Evolutionary conservation across 2,113 vertebrate genomes (phyloP), one percentile per base, ranked within the genome.

Genomic region (Pycnonotus jocosus): DNA sequence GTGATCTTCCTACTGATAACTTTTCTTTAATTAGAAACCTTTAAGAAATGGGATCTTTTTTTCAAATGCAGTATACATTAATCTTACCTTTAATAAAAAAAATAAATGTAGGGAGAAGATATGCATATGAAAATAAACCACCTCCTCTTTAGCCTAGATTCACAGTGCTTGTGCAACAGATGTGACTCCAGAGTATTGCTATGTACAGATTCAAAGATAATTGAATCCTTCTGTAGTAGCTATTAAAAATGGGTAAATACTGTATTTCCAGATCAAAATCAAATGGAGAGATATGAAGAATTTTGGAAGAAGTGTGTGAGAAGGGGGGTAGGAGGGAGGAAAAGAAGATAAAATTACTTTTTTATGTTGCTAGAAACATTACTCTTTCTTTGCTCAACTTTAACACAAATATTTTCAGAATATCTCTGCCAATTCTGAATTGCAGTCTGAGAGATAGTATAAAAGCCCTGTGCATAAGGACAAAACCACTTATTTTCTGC

Each of bases 201-300:
- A 15, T 66, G 54, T 62, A 73, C 66, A 73, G 50, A 92, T 81
- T 62, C 54, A 58, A 70, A 88, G 66, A 77, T 95, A 95, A 95
- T 95, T 94, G 76, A 95, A 95, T 95, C 87, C 90, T 58, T 85
- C 94, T 94, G 92, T 57, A 68, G 62, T 50, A 80, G 50, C 72
- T 96, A 62, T 90, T 94, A 88, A 82, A 87, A 94, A 62, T 76
- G 40, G 25, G 47, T 82, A 91, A 90, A 82, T 80, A 74, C 35
- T 90, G 8, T 80, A 83, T 86, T 90, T 88, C 79, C 24, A 95
- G 84, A 94, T 91, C 20, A 82, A 90, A 91, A 89, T 61, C 17
- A 40, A 85, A 71, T 12, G 2, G 30, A 72, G 25, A 82, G 30
- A 79, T 69, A 58, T 3, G 25, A 90, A 73, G 47, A 80, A 85